phyloP scores from a whole-genome alignment of 2,113 vertebrate species.

The Melanerpes aurifrons region DNA sequence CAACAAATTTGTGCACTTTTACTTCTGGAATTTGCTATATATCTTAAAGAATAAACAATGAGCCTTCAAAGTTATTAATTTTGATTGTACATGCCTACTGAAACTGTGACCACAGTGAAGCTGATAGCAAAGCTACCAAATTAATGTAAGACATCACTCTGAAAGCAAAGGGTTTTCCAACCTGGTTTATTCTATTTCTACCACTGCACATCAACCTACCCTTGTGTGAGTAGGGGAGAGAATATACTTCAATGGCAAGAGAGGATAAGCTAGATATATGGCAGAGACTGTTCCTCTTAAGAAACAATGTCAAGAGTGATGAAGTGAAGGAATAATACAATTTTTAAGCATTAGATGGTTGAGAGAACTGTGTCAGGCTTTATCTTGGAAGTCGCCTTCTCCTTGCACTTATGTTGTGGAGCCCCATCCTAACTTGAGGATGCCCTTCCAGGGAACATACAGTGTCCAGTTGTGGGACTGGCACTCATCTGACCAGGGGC shows the following conservation, averaged over 20 bases:
- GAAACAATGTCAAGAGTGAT: neutral
- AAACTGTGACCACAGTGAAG: neutral
- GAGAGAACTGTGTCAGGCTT: neutral
- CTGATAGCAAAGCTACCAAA: neutral
- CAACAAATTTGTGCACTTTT: neutral
- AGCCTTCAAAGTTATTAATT: neutral
- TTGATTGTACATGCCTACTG: neutral
- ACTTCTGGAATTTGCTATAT: neutral
- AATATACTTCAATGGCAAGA: neutral
- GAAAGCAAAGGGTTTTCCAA: neutral
- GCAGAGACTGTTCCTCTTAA: neutral
- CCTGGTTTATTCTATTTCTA: neutral
- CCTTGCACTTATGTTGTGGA: neutral
- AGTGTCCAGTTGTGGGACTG: neutral
- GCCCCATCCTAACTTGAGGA: neutral
- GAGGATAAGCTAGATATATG: accelerated
- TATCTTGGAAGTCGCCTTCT: neutral
- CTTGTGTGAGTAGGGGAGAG: accelerated
- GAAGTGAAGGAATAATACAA: neutral
- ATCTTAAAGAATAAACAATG: neutral
- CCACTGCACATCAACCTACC: neutral
- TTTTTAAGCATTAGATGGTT: neutral
- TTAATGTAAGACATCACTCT: neutral
- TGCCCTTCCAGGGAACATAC: neutral
- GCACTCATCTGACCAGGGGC: neutral